phyloP scores from a whole-genome alignment of 2,113 vertebrate species.

The Ptyas mucosa region DNA sequence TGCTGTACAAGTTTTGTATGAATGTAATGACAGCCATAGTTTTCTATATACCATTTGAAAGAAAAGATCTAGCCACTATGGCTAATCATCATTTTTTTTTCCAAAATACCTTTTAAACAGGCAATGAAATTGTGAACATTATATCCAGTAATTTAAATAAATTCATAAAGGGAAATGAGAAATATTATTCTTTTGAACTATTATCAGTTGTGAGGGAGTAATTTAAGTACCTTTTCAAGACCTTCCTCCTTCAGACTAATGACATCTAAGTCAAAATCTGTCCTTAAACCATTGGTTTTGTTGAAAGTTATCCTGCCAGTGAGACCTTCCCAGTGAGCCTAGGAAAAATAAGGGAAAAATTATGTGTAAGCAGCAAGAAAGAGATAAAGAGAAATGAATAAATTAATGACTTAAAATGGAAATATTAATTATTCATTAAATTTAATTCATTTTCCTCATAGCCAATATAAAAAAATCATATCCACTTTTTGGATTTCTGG shows the following conservation, averaged over 20 bases:
- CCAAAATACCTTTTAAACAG: neutral
- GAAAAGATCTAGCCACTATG: neutral
- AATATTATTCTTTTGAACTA: conserved; percentile 15
- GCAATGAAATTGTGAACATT: neutral
- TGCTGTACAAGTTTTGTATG: neutral
- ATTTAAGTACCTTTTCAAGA: conserved; percentile 86
- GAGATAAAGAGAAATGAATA: conserved; percentile 4
- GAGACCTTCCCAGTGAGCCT: conserved; percentile 98
- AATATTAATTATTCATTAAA: conserved; percentile 47
- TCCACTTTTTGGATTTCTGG: conserved; percentile 22
- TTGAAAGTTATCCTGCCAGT: conserved; percentile 98
- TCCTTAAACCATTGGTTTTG: conserved; percentile 93
- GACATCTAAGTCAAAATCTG: conserved; percentile 98
- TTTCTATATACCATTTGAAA: neutral
- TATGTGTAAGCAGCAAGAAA: conserved; percentile 40
- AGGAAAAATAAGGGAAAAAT: conserved; percentile 39
- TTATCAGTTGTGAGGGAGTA: conserved; percentile 16
- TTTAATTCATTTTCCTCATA: conserved; percentile 50
- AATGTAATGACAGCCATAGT: neutral
- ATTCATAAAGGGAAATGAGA: neutral
- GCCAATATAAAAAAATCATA: neutral
- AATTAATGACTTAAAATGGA: conserved; percentile 39
- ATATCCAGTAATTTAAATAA: neutral
- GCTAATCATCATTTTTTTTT: neutral
- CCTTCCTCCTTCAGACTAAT: conserved; percentile 98